Evolutionary conservation across 2,888 invertebrate species (phyloP), one percentile per base, ranked within the genome.

Genomic region (Caenorhabditis sp.): DNA sequence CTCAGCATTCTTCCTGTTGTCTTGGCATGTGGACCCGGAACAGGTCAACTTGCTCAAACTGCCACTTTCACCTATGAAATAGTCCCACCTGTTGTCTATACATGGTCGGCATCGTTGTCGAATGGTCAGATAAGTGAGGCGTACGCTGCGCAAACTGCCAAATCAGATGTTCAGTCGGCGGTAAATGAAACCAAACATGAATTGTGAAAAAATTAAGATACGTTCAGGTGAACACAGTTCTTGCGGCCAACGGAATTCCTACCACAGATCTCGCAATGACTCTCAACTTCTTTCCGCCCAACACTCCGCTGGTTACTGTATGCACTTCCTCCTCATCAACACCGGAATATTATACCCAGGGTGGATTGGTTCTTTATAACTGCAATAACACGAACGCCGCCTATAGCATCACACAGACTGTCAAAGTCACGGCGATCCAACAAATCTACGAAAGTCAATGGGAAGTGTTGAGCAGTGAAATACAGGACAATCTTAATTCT

Each of bases 361-460:
- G 54, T 54, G 26, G 24, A 54, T 54, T 54, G 54, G 43, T 43
- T 5, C 43, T 43, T 17, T 43, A 43, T 43, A 43, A 43, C 43
- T 43, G 43, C 43, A 43, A 2, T 43, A 26, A 26, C 23, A 54
- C 54, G 1, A 23, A 54, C 24, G 19, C 8, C 19, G 54, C 26
- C 54, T 54, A 24, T 54, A 26, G 5, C n/a, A 26, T 54, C 54
- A 54, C 23, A 3, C 24, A 54, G 10, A 19, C 21, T 24, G 54
- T 54, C 1, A 54, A 23, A 10, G 54, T 54, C 4, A 54, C 54
- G 3, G 54, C 54, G 10, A 24, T 54, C 26, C 54, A 54, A 14
- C 24, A 23, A 26, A 54, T 54, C 21, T 54, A 54, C 26, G 54
- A 54, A 54, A 54, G 54, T 26, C 54, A 54, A 54, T 54, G 54